phyloP scores from a whole-genome alignment of 2,113 vertebrate genomes.

The Syngnathoides biaculeatus region DNA sequence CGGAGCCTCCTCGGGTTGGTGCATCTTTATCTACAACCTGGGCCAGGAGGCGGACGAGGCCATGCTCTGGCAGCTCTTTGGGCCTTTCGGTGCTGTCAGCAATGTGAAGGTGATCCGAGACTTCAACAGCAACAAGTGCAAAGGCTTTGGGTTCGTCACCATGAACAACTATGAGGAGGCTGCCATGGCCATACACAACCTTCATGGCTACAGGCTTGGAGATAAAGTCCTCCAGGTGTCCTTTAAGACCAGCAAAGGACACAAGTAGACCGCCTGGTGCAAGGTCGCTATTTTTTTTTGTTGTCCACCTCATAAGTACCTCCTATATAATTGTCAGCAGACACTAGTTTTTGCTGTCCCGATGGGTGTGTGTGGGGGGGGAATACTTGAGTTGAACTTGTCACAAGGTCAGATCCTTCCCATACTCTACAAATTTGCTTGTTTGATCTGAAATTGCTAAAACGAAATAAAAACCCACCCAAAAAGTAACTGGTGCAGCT shows the following conservation, averaged over 20 bases:
- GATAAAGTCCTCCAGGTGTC: conserved; percentile 98
- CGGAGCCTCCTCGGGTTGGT: conserved; percentile 84
- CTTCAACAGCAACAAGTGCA: conserved; percentile 99
- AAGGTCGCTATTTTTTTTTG: background rate
- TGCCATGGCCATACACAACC: conserved; percentile 96
- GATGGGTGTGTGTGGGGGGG: background rate
- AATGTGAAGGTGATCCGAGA: conserved; percentile 98
- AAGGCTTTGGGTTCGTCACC: conserved; percentile 98
- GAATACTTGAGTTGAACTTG: background rate
- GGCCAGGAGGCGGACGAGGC: conserved; percentile 94
- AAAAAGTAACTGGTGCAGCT: background rate
- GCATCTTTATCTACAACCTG: conserved; percentile 98
- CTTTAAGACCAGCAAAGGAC: conserved; percentile 98
- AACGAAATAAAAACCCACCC: background rate
- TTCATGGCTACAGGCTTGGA: conserved; percentile 95
- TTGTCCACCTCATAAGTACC: background rate
- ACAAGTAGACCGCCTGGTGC: conserved; percentile 77
- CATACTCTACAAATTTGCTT: background rate
- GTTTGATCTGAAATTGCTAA: background rate
- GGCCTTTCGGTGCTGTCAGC: conserved; percentile 93
- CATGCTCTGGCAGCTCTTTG: conserved; percentile 99
- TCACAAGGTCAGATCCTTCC: background rate
- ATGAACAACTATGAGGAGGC: conserved; percentile 99
- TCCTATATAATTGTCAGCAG: background rate
- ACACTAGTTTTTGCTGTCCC: background rate